Percentiles rank a stretch among this genome's conserved stretches.
These are phyloP conservation scores for Paedocypris micromegethes DNA, from an alignment of 2,797 vertebrate species.

Conservation along the genomic window DNA sequence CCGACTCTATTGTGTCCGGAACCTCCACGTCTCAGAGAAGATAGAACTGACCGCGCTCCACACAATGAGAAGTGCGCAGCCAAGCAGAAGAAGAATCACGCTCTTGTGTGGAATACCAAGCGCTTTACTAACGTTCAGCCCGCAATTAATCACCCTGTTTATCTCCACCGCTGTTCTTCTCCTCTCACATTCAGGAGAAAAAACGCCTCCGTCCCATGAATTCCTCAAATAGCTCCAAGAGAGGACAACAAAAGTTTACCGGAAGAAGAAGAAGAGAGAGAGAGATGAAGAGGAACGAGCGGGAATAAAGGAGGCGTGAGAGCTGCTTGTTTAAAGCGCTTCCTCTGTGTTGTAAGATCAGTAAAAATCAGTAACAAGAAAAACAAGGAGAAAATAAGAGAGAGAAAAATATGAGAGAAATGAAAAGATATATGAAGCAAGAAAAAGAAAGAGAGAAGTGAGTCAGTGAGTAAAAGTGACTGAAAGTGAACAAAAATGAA, in stretches of 20 bases:
- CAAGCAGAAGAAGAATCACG: constrained; percentile 47
- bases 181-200: constrained; percentile 44
- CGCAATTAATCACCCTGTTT: constrained; percentile 55
- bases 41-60: constrained; percentile 43
- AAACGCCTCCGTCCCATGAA: constrained; percentile 58
- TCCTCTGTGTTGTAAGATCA: too few species aligned
- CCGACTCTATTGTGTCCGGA: constrained; percentile 48
- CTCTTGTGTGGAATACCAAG: constrained; percentile 34
- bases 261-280: constrained; percentile 37
- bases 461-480: too few species aligned
- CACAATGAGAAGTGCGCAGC: constrained; percentile 53
- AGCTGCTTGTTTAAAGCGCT: too few species aligned
- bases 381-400: too few species aligned
- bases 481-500: too few species aligned
- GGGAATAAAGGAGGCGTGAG: too few species aligned
- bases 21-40: constrained; percentile 57
- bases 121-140: constrained; percentile 42
- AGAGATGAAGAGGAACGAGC: constrained; percentile 18
- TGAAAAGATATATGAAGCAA: too few species aligned
- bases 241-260: constrained; percentile 8
- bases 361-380: too few species aligned
- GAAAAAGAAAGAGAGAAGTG: too few species aligned
- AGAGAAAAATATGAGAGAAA: too few species aligned
- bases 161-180: constrained; percentile 44
- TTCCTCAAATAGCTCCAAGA: constrained; percentile 66